Evolutionary conservation across 1,140 invertebrate species (phyloP), one percentile per base, ranked within the genome.

Genomic region (Gonatopus flavifemur): DNA sequence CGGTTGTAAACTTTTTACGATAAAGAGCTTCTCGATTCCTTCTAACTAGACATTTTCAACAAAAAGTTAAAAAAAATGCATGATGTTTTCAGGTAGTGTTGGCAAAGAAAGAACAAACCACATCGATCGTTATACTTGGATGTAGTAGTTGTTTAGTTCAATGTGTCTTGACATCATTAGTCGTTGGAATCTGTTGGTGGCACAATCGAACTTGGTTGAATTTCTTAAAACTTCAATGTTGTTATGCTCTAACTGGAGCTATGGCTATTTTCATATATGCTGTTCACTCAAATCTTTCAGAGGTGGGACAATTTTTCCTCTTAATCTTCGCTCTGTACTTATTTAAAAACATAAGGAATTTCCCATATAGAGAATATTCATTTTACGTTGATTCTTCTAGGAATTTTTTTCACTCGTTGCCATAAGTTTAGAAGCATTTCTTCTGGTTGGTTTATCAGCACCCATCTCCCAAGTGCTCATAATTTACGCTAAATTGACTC

Each of bases 171-270:
- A 76, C 83, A 2, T 76, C 80, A 5, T 63, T 83, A 28, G 76
- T 85, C 37, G 70, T 85, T 12, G 63, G 82, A 18, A 73, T 76
- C 15, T 81, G 81, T 57, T 85, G 84, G 81, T 82, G 80, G 64
- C 81, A 80, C 49, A 78, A 81, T 47, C 79, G 80, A 40, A 84
- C 80, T 44, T 85, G 84, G 66, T 66, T 86, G 19, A 81, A 84
- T 55, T 86, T 85, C 72, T 72, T 86, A 31, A 86, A 86, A 73
- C 77, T 87, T 49, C 85, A 87, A 56, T 86, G 83, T 59, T 85
- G 84, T 56, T 67, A 76, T 28, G 82, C 84, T 22, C 74, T 84
- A 20, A 72, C 81, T 4, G 80, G 80, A 18, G 77, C 83, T 15
- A 86, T 86, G 83, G 72, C 77, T 2, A 78, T 85, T 32, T 86